Percentiles rank a stretch among this genome's conserved stretches.
Evolutionary conservation across 2,113 vertebrate species (phyloP).

Genomic region (Peromyscus polionotus): DNA sequence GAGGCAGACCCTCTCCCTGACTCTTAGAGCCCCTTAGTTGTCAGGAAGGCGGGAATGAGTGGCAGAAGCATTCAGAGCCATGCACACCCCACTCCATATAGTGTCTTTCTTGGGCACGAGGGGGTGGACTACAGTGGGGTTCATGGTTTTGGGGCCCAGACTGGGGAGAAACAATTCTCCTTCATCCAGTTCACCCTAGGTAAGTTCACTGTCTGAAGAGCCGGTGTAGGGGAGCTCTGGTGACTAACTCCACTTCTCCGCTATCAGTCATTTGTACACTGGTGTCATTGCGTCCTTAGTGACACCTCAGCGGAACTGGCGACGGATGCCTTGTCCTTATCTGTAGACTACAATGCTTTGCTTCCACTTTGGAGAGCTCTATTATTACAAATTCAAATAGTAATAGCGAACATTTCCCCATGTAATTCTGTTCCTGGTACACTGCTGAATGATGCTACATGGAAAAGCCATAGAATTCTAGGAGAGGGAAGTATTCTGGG

Average conservation of each 20-base stretch:
- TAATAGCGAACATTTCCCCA: not conserved
- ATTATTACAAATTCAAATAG: not conserved
- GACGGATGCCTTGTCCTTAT: not conserved
- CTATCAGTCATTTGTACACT: not conserved
- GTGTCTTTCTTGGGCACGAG: conserved; percentile 82
- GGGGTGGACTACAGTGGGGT: not conserved
- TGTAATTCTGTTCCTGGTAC: not conserved
- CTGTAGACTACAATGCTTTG: not conserved
- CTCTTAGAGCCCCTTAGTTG: not conserved
- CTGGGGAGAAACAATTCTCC: not conserved
- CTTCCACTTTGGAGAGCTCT: not conserved
- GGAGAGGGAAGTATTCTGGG: not conserved
- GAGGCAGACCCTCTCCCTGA: not conserved
- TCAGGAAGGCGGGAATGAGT: conserved; percentile 88
- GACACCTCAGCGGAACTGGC: not conserved
- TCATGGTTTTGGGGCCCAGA: not conserved
- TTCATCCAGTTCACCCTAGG: not conserved
- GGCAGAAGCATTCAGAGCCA: conserved; percentile 85
- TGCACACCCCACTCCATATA: conserved; percentile 56
- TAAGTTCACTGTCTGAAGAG: not conserved
- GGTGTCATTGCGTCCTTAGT: not conserved
- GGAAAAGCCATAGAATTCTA: not conserved
- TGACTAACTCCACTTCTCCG: not conserved
- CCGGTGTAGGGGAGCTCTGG: not conserved
- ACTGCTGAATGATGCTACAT: not conserved